Percentiles rank a stretch among this genome's conserved stretches.
phyloP scores from a whole-genome alignment of 2,113 vertebrate species.

The Carlito syrichta region DNA sequence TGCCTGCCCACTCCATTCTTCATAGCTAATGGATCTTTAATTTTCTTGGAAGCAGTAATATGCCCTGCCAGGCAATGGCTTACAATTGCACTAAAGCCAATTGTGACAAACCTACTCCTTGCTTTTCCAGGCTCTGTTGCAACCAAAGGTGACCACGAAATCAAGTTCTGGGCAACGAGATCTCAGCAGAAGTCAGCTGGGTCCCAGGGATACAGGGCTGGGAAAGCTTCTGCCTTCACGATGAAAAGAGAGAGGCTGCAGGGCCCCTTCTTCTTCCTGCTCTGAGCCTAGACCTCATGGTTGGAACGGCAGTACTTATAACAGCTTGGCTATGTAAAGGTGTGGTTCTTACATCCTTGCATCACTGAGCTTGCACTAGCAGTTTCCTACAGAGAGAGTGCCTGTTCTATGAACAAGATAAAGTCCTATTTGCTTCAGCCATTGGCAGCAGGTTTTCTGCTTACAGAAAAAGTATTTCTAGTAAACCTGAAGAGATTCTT shows the following conservation, averaged over 20 bases:
- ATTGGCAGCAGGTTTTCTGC: background rate
- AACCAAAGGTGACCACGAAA: background rate
- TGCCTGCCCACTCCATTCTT: background rate
- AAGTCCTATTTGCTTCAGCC: background rate
- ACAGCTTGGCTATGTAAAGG: background rate
- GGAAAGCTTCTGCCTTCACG: background rate
- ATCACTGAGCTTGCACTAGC: background rate
- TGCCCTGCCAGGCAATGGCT: background rate
- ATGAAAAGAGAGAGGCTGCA: background rate
- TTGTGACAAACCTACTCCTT: background rate
- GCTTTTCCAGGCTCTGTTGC: background rate
- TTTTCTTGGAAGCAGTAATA: background rate
- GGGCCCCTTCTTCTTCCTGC: background rate
- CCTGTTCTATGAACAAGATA: background rate
- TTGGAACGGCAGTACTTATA: background rate
- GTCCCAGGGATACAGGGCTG: background rate
- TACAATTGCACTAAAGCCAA: background rate
- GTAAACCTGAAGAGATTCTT: background rate
- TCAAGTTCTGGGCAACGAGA: background rate
- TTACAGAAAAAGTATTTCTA: constrained; percentile 34
- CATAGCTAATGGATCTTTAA: background rate
- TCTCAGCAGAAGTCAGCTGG: background rate
- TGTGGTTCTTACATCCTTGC: background rate
- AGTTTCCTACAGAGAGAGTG: background rate
- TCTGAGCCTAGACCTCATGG: background rate